Evolutionary conservation across 2,888 invertebrate genomes (phyloP).

Genomic region (Archips xylosteana): DNA sequence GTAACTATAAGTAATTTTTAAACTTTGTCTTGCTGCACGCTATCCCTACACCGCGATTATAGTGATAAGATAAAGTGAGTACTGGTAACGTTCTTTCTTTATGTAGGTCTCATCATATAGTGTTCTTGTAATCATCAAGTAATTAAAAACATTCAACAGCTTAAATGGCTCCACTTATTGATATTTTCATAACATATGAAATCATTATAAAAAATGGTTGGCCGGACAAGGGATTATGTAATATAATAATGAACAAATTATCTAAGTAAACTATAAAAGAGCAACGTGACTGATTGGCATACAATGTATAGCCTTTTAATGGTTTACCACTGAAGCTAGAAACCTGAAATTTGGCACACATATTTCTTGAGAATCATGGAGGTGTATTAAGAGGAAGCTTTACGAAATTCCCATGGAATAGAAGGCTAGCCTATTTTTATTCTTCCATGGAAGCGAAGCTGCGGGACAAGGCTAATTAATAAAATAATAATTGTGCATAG

Average conservation of each 20-base stretch:
- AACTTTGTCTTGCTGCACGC: slow-evolving; percentile 1
- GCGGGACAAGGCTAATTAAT: too few relatives aligned
- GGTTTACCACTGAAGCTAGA: too few relatives aligned
- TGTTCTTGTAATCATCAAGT: slow-evolving; percentile 8
- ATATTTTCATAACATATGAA: neutral
- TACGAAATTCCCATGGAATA: too few relatives aligned
- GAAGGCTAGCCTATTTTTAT: too few relatives aligned
- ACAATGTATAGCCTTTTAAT: too few relatives aligned
- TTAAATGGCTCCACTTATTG: neutral
- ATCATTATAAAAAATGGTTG: neutral
- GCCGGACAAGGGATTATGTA: neutral
- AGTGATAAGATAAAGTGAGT: slow-evolving; percentile 35
- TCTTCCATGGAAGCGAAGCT: too few relatives aligned
- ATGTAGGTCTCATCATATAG: slow-evolving; percentile 8
- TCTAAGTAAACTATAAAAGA: neutral
- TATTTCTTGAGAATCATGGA: too few relatives aligned
- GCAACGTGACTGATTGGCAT: too few relatives aligned
- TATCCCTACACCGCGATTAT: slow-evolving; percentile 18
- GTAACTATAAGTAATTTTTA: neutral
- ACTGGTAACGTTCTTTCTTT: slow-evolving; percentile 12
- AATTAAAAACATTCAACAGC: slow-evolving; percentile 8
- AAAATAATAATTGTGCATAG: too few relatives aligned
- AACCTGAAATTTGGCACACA: too few relatives aligned
- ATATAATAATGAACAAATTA: neutral
- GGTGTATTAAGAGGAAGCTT: too few relatives aligned